Evolutionary conservation across 2,113 vertebrate genomes (phyloP), one percentile per base, ranked within the genome.

Genomic region (Mustela lutreola): DNA sequence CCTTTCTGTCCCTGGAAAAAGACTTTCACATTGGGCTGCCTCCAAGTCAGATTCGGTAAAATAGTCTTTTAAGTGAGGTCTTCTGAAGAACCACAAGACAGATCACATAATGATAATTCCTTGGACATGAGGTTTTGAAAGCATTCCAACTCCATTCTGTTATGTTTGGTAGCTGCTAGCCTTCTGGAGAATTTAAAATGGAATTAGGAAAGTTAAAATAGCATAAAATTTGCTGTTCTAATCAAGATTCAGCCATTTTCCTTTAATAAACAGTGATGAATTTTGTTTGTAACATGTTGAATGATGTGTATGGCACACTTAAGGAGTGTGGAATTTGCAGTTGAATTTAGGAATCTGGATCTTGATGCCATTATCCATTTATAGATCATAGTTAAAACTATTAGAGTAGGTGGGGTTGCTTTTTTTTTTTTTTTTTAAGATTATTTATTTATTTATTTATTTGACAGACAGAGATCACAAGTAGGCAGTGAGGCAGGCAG

Each of bases 341-440:
- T 53, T 65, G 26, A 39, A 45, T 84, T 78, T 50, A 79, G 26
- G 33, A 84, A 67, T 93, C 45, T 70, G 33, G 33, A 60, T 93
- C 60, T 62, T 89, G 39, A 70, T 62, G 42, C 62, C 45, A 60
- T 67, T 71, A 26, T 89, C 60, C n/a, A 70, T 76, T 70, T 42
- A 53, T 50, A 79, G 80, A 70, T 90, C 39, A 90, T 70, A 90
- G 79, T 89, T 84, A 60, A 84, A 79, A 71, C 50, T 67, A 62
- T 71, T 53, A n/a, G 42, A 71, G 21, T 70, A 63, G 31, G 28
- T 96, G 62, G 39, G 39, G 4, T 39, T 39, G 39, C 39, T 39
- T 39, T 39, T 39, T 39, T 39, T 39, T 39, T 39, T 39, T 39
- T 39, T 39, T 39, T 39, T 39, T 39, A 39, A 39, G 39, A 39